A percentile compares a stretch with the other conserved stretches of the same genome.
Conservation (phyloP, 2,888 invertebrate species). For the Ophion ventricosus region DNA sequence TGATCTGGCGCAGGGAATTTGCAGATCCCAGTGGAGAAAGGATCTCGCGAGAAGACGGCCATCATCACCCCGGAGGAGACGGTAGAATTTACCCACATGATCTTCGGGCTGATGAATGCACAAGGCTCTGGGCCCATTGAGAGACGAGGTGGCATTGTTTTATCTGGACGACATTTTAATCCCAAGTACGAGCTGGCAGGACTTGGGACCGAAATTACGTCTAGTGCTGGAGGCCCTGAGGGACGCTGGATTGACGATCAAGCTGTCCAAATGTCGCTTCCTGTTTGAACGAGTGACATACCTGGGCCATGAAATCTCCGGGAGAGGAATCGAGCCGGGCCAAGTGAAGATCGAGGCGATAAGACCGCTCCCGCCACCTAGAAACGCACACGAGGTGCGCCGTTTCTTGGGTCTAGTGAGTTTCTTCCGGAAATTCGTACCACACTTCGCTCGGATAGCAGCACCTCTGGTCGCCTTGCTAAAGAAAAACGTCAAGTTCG, state of each 20-base stretch:
- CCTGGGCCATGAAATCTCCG: constrained; percentile 70
- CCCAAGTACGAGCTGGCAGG: constrained; percentile 58
- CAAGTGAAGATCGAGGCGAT: constrained; percentile 67
- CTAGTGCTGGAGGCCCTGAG: constrained; percentile 14
- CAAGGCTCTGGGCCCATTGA: background rate
- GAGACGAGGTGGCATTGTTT: constrained; percentile 4
- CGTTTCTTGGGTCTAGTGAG: constrained; percentile 35
- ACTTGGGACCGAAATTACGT: constrained; percentile 57
- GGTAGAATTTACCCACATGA: constrained; percentile 44
- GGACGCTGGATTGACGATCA: constrained; percentile 5
- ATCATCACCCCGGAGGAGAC: constrained; percentile 62
- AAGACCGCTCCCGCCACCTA: constrained; percentile 30
- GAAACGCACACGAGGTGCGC: constrained; percentile 46
- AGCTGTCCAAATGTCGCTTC: constrained; percentile 58
- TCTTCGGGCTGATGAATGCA: constrained; percentile 56
- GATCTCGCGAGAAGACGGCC: constrained; percentile 36
- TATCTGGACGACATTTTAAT: constrained; percentile 37
- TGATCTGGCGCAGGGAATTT: background rate
- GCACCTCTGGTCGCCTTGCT: constrained; percentile 3
- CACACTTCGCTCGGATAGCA: constrained; percentile 14
- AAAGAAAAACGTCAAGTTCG: background rate
- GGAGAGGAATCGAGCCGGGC: constrained; percentile 54
- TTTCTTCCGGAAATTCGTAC: constrained; percentile 54
- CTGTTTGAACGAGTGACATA: constrained; percentile 68
- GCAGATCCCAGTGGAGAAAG: too few species aligned